phyloP scores from a whole-genome alignment of 1,140 invertebrate genomes.

The Camponotus floridanus region DNA sequence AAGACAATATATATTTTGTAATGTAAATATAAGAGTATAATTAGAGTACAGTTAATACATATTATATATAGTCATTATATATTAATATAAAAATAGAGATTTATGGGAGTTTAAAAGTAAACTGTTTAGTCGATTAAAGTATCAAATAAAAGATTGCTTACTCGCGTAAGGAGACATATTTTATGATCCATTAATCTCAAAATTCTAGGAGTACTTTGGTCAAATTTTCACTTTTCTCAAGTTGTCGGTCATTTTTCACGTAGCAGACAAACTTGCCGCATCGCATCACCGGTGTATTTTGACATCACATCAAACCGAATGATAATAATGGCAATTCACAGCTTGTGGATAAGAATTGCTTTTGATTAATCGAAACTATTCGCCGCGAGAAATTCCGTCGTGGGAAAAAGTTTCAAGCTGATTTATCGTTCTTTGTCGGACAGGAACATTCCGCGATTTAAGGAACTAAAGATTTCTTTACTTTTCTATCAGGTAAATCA shows the following conservation, averaged over 20 bases:
- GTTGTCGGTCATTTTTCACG: constrained; percentile 6
- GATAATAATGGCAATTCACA: constrained; percentile 71
- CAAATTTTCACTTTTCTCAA: constrained; percentile 50
- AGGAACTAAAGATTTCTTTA: constrained; percentile 57
- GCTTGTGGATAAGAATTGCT: constrained; percentile 46
- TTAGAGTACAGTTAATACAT: too few relatives aligned
- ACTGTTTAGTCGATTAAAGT: constrained; percentile 1
- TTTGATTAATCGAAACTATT: constrained; percentile 70
- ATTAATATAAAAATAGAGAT: not conserved
- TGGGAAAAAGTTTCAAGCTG: constrained; percentile 64
- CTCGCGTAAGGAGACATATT: not conserved
- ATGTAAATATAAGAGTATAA: too few relatives aligned
- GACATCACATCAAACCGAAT: constrained; percentile 37
- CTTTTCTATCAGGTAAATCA: not conserved
- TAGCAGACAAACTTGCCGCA: constrained; percentile 33
- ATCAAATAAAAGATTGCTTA: not conserved
- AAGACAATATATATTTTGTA: not conserved
- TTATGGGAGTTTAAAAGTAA: not conserved
- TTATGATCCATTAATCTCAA: constrained; percentile 47
- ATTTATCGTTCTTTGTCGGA: constrained; percentile 64
- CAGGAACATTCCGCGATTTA: constrained; percentile 37
- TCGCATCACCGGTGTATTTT: constrained; percentile 51
- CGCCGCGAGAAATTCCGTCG: constrained; percentile 3
- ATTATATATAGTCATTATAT: not conserved
- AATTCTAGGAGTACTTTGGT: constrained; percentile 22